Evolutionary conservation across 1,140 invertebrate species (phyloP), one percentile per base, ranked within the genome.

Genomic region (Lanistes nyassanus): DNA sequence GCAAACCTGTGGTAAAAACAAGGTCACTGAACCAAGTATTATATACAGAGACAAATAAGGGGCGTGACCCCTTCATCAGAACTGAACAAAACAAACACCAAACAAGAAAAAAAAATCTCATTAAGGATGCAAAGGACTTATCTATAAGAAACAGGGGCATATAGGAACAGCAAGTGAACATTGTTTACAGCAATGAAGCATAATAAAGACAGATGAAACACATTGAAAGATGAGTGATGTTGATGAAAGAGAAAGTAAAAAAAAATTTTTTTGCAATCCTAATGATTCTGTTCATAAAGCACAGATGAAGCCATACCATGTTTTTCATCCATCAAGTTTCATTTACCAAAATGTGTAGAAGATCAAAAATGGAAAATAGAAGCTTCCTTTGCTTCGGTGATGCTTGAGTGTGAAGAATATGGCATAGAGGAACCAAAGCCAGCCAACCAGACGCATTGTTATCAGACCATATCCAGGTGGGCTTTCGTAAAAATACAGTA

Each of bases 401-500:
- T 94, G 94, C 85, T 92, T 95, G 75, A 94, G 89, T 3, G 94
- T 97, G 89, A 94, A 95, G 85, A 94, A 92, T 21, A 92, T 94
- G 3, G 94, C 93, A 82, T 94, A 93, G 5, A 94, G 91, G 87
- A 97, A 97, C 90, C 96, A 94, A 66, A 92, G 89, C 95, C 95
- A 98, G 0, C 94, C 95, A 47, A 89, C 79, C 0, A 96, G 87
- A 75, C 95, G 91, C 31, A 98, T 87, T 11, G 92, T 90, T 23
- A 97, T 92, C 3, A 98, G 87, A 0, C 93, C 92, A 82, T 97
- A 97, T 0, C 96, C 96, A 3, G 95, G 94, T 3, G 94, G 93
- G 79, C 94, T 96, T 89, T 98, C 96, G 81, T 96, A 98, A 39
- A 96, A 88, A 85, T 97, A 97, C 2, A 97, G 87, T 0, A 98